These are phyloP conservation scores for Polydrusus cervinus DNA, from an alignment of 2,888 invertebrate genomes.

Conservation along the genomic window DNA sequence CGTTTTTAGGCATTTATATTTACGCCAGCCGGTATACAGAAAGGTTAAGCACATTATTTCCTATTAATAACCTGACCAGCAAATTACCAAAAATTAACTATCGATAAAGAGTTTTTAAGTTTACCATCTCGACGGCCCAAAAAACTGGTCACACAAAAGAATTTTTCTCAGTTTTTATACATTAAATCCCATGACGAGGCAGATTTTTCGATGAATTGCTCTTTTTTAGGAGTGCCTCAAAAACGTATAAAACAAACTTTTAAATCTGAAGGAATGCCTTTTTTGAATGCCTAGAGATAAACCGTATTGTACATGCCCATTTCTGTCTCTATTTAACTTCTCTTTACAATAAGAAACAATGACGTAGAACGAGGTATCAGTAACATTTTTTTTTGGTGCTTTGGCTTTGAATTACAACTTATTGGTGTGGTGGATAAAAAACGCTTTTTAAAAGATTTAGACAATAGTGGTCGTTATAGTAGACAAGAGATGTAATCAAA, in stretches of 20 bases:
- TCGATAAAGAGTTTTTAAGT: conserved; percentile 31
- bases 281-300: conserved; percentile 13
- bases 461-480: conserved; percentile 18
- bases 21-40: background rate
- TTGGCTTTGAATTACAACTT: background rate
- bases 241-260: conserved; percentile 53
- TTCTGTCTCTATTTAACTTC: background rate
- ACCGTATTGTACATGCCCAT: background rate
- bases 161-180: conserved; percentile 56
- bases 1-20: no score
- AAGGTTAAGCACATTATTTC: background rate
- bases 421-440: conserved; percentile 18
- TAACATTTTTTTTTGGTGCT: background rate
- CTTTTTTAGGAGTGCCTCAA: conserved; percentile 55
- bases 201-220: conserved; percentile 62
- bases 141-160: conserved; percentile 43
- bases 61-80: conserved; percentile 15
- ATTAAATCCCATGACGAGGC: conserved; percentile 64
- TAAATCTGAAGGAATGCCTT: conserved; percentile 34
- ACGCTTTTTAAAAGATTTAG: conserved; percentile 26
- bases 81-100: conserved; percentile 50
- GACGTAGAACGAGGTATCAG: background rate
- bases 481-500: conserved; percentile 32
- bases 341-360: background rate
- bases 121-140: conserved; percentile 37